phyloP scores from a whole-genome alignment of 2,113 vertebrate genomes.

The Leuciscus idus region DNA sequence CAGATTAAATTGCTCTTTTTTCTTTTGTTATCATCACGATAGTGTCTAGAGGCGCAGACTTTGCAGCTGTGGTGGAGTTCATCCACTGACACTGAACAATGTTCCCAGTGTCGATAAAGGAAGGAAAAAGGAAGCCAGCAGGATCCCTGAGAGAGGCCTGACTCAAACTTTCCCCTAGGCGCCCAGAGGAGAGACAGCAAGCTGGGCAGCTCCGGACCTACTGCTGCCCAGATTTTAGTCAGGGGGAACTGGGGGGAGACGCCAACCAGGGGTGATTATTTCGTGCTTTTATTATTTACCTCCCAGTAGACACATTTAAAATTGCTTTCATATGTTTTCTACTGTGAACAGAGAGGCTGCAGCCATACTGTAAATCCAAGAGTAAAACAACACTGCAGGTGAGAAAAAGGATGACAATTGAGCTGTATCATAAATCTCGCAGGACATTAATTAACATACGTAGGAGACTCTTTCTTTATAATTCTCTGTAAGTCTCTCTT shows the following conservation, averaged over 20 bases:
- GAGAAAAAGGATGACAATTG: neutral
- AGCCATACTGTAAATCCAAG: neutral
- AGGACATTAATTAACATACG: neutral
- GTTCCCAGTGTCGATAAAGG: neutral
- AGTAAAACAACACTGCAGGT: neutral
- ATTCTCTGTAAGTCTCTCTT: neutral
- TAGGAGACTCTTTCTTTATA: neutral
- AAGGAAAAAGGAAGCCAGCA: constrained; percentile 16
- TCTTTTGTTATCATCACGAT: neutral
- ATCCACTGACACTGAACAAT: constrained; percentile 25
- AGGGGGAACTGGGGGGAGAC: neutral
- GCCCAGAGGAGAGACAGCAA: constrained; percentile 3
- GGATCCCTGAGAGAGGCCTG: neutral
- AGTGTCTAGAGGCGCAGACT: neutral
- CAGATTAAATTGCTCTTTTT: neutral
- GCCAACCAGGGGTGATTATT: neutral
- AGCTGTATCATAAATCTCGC: neutral
- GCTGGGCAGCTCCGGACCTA: neutral
- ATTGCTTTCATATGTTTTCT: constrained; percentile 24
- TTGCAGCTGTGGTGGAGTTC: constrained; percentile 25
- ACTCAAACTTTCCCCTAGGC: constrained; percentile 5
- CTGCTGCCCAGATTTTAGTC: constrained; percentile 6
- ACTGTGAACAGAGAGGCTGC: neutral
- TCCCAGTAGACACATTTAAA: constrained; percentile 11
- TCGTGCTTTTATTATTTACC: constrained; percentile 4